Base-by-base conservation (phyloP, 2,797 vertebrate genomes). In the Neosilurus hyrtlii region DNA sequence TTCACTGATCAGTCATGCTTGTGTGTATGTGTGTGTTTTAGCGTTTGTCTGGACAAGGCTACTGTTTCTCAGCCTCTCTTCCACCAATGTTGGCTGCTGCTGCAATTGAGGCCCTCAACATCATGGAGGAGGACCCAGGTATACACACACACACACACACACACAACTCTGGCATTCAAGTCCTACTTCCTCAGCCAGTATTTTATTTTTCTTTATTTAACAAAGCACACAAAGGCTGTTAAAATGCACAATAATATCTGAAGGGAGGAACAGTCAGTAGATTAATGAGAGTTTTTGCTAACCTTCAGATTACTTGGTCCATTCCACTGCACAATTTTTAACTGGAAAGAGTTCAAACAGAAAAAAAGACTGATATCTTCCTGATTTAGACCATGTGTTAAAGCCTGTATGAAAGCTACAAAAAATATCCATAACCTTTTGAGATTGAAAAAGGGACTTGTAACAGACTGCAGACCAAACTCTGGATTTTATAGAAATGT, bases 41-140 rank as follows among this genome's bases (percentile, higher is more conserved):
- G 98, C 92, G 97, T 74, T 92, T 99, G 51, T 99, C 98, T 0
- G 98, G 98, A 22, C 98, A 99, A 89, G 98, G 98, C 1, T 99
- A 99, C 92, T 99, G 98, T 89, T 99, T 99, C 89, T 99, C 98
- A 57, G 97, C 98, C 11, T 99, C 98, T 0, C 90, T 99, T 20
- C 98, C 98, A 51, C 97, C 97, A 20, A 93, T 99, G 92, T 87
- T 99, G 88, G 97, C 98, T 30, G 92, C 96, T 62, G 98, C 98
- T 68, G 97, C 97, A 82, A 98, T 98, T 3, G 97, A 99, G 86
- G 96, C 95, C 67, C 95, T 99, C 59, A 95, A 95, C 90, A 98
- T 99, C 90, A 98, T 99, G 96, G 97, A 98, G 91, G 97, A 98
- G 87, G 96, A 96, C 89, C 96, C 96, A 95, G 97, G 98, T 99